These are phyloP conservation scores for Eucera pruinosa DNA, from an alignment of 2,888 invertebrate species.

Conservation along the genomic window DNA sequence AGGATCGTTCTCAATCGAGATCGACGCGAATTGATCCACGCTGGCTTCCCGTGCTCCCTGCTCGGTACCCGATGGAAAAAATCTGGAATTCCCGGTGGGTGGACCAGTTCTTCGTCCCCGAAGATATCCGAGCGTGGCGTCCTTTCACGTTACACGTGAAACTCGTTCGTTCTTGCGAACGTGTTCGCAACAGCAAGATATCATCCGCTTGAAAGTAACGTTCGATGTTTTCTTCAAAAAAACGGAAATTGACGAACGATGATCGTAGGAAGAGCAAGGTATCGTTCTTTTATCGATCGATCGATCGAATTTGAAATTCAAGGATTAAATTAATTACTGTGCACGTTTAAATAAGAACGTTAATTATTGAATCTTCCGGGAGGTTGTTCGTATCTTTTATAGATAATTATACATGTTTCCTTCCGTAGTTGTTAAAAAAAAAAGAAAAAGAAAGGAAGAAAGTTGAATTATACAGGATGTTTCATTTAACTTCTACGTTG, in stretches of 20 bases:
- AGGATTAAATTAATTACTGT: background rate
- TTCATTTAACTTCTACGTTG: no score
- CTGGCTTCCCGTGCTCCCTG: constrained; percentile 9
- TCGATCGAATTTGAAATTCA: background rate
- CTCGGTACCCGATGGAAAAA: constrained; percentile 50
- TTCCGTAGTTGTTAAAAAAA: no score
- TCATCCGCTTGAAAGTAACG: constrained; percentile 4
- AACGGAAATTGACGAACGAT: background rate
- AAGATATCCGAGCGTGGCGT: constrained; percentile 69
- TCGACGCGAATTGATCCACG: constrained; percentile 34
- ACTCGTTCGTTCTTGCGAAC: constrained; percentile 43
- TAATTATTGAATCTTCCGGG: no score
- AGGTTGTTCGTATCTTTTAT: no score
- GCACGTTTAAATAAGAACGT: background rate
- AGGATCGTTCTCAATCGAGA: constrained; percentile 39
- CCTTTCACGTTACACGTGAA: constrained; percentile 60
- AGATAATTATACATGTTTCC: no score
- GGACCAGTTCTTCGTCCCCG: constrained; percentile 75
- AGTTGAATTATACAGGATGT: background rate
- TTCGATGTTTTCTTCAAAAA: background rate
- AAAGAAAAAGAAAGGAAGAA: no score
- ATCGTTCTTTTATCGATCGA: background rate
- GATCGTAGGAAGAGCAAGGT: background rate
- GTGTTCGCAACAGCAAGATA: constrained; percentile 13
- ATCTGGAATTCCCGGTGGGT: constrained; percentile 77